Percentiles rank a stretch among this genome's conserved stretches.
Evolutionary conservation across 1,140 invertebrate species (phyloP).

Genomic region (Drosophila mayri): DNA sequence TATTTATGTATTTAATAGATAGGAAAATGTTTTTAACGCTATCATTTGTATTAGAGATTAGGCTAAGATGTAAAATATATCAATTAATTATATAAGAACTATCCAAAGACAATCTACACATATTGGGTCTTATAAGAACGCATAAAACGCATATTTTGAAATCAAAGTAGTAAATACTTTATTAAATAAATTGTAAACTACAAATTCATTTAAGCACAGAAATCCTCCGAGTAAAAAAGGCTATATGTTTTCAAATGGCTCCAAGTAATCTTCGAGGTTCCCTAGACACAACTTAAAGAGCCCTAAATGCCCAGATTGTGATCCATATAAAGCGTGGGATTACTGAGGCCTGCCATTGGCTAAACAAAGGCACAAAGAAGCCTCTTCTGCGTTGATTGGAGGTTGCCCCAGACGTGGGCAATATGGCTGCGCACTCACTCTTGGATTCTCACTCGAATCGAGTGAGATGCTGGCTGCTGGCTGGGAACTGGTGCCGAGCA

Average conservation of each 20-base stretch:
- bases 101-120: background rate
- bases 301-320: background rate
- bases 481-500: slow-evolving; percentile 9
- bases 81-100: no score
- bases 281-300: background rate
- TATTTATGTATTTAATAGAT: no score
- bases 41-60: no score
- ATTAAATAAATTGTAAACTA: background rate
- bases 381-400: slow-evolving; percentile 39
- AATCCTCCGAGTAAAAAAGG: no score
- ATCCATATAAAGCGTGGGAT: background rate
- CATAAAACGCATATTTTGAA: no score
- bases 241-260: background rate
- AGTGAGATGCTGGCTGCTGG: slow-evolving; percentile 45
- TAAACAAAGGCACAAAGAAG: background rate
- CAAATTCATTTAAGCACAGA: background rate
- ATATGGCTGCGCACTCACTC: slow-evolving; percentile 57
- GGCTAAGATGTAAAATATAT: no score
- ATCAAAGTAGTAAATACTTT: no score
- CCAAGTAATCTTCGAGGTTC: no score
- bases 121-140: background rate
- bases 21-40: no score
- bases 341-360: slow-evolving; percentile 46
- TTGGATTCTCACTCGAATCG: slow-evolving; percentile 44
- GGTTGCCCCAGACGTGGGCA: slow-evolving; percentile 23